phyloP scores from a whole-genome alignment of 2,797 vertebrate species.

The Cossypha polioptera region DNA sequence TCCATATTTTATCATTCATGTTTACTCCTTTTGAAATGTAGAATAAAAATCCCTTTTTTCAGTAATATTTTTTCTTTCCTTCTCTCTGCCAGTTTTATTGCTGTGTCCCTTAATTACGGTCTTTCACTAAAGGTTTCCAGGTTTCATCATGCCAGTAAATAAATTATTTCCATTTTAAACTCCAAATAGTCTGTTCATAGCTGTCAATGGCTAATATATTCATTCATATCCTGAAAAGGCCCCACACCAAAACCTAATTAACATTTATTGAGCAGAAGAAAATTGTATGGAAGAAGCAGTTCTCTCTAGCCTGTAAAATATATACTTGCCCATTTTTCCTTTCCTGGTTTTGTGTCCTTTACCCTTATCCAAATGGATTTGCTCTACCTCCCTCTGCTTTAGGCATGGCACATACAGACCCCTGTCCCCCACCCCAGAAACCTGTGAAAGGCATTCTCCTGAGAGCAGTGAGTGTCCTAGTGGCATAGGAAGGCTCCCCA shows the following conservation, averaged over 20 bases:
- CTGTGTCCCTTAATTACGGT: neutral
- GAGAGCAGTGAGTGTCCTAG: neutral
- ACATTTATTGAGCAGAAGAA: slow-evolving; percentile 18
- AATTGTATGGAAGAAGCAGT: neutral
- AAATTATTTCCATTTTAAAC: neutral
- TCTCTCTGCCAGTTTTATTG: neutral
- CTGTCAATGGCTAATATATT: neutral
- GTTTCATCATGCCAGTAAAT: neutral
- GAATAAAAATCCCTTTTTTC: neutral
- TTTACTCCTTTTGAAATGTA: neutral
- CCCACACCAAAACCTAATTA: neutral
- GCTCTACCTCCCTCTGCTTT: neutral
- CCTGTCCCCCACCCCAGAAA: neutral
- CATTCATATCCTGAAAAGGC: neutral
- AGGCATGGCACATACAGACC: neutral
- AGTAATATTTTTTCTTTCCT: neutral
- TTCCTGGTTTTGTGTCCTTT: neutral
- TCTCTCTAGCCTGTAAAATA: neutral
- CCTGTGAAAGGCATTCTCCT: neutral
- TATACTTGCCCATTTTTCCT: neutral
- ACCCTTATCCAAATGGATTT: neutral
- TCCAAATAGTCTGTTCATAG: neutral
- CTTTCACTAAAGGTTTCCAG: neutral
- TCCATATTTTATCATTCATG: neutral
- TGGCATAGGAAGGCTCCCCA: neutral